Evolutionary conservation across 2,888 invertebrate genomes (phyloP), one percentile per base, ranked within the genome.

Genomic region (Unio delphinus): DNA sequence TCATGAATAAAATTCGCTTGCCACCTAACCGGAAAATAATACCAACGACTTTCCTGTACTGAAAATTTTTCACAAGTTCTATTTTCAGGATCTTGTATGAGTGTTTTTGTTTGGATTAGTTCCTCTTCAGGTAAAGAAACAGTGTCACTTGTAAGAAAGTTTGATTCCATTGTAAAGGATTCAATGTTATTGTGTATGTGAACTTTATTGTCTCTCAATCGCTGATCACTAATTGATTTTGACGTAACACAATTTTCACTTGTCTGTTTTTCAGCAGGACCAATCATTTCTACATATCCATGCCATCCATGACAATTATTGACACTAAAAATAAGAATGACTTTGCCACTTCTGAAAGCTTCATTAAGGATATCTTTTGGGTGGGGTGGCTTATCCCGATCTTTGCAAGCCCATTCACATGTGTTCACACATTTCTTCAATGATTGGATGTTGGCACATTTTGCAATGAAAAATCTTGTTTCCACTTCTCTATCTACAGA

Each of bases 251-350:
- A 45, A 45, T 15, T 59, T 23, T 17, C 18, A 0, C 17, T 2
- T 26, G 59, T 0, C 20, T 61, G 26, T 61, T 61, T 23, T n/a
- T 6, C 30, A n/a, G 66, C 72, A 45, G 83, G 28, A n/a, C 68
- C 69, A 11, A 64, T 23, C 81, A 86, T 83, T 64, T 76, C 71
- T 56, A 82, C 83, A 76, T 82, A 85, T 8, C 87, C 87, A 81
- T 87, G 87, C 84, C 84, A 87, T n/a, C 87, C 87, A 79, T 83
- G 85, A 62, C 82, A 83, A 69, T 85, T 85, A 67, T 82, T 85
- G 4, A 86, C 87, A 78, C 87, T 87, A 73, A 82, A 87, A 26
- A 87, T 74, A 4, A 87, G 73, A 34, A 83, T 63, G 23, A 87
- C 86, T 60, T 34, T 69, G 1, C 83, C 79, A 34, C 70, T 58